A percentile compares a stretch with the other conserved stretches of the same genome.
phyloP scores from a whole-genome alignment of 2,888 invertebrate species.

The Pharmacophagus antenor region DNA sequence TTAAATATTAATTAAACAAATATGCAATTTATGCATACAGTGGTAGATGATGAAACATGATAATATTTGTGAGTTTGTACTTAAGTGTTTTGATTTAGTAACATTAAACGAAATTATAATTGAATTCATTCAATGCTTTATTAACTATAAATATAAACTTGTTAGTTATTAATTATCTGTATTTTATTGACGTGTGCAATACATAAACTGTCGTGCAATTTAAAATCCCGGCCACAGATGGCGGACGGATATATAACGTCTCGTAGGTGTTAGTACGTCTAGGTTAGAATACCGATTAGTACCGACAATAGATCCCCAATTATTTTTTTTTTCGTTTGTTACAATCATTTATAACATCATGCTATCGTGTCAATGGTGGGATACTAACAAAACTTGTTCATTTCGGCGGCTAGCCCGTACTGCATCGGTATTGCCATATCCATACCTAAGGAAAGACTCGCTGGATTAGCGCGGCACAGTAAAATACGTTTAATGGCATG shows the following conservation, averaged over 20 bases:
- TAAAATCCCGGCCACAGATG: not conserved
- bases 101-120: not conserved
- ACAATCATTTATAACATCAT: constrained; percentile 43
- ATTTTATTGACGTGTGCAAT: not conserved
- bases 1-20: too few species aligned
- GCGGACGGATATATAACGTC: not conserved
- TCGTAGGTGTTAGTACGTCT: not conserved
- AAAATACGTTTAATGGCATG: constrained; percentile 11
- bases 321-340: constrained; percentile 26
- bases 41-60: too few species aligned
- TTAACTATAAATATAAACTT: not conserved
- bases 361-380: constrained; percentile 46
- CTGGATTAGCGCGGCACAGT: constrained; percentile 35
- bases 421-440: constrained; percentile 67
- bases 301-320: constrained; percentile 42
- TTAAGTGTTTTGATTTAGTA: too few species aligned
- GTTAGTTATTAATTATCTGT: not conserved
- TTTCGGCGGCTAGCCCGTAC: constrained; percentile 66
- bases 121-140: not conserved
- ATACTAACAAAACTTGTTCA: constrained; percentile 75
- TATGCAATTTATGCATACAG: not conserved
- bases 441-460: constrained; percentile 62
- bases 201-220: not conserved
- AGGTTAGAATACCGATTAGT: constrained; percentile 56
- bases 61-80: too few species aligned